These are phyloP conservation scores for Pelecanus crispus DNA, from an alignment of 2,113 vertebrate species.

Conservation along the genomic window DNA sequence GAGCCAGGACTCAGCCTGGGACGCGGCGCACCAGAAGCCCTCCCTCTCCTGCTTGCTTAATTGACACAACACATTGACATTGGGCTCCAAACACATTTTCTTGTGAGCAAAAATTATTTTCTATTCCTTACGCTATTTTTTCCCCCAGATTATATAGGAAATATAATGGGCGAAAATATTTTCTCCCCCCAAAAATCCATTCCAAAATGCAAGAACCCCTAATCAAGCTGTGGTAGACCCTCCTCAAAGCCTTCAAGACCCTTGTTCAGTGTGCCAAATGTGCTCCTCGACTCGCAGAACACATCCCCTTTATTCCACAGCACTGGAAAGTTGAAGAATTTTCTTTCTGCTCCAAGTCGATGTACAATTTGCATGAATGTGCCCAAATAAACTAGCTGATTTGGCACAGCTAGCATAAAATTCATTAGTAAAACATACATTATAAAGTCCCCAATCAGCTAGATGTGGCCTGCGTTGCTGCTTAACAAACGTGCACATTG, in stretches of 20 bases:
- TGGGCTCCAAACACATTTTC: background rate
- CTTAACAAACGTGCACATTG: constrained; percentile 35
- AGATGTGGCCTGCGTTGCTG: background rate
- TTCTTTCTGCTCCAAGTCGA: background rate
- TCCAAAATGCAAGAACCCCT: background rate
- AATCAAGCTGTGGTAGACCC: background rate
- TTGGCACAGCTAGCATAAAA: constrained; percentile 1
- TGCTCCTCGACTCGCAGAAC: background rate
- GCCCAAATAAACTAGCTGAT: constrained; percentile 47
- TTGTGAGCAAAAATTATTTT: background rate
- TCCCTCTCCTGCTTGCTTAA: background rate
- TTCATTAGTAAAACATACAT: constrained; percentile 40
- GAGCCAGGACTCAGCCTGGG: background rate
- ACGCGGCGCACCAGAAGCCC: background rate
- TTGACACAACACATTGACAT: no score
- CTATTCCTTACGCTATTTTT: background rate
- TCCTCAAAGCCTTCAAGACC: background rate
- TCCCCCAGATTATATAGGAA: background rate
- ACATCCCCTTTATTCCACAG: constrained; percentile 9
- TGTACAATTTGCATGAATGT: background rate
- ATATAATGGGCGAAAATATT: background rate
- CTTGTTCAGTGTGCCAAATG: background rate
- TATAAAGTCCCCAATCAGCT: background rate
- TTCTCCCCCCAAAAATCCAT: background rate
- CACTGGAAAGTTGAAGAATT: background rate